Base-by-base conservation (phyloP, 2,888 invertebrate species). In the Acanthosoma haemorrhoidale region DNA sequence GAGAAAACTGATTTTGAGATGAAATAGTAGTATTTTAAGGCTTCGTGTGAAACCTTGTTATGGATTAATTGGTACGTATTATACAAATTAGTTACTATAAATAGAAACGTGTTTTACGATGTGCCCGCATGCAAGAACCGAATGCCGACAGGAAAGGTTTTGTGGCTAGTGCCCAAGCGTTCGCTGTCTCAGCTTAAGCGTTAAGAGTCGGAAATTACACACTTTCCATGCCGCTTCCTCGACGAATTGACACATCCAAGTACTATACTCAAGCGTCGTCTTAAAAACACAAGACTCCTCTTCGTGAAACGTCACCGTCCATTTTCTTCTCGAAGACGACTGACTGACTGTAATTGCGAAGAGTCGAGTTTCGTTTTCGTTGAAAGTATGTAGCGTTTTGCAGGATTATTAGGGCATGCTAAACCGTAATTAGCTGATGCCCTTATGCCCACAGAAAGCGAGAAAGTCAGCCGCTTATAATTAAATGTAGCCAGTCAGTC, bases 371-470 rank as follows among this genome's bases (percentile, higher is more conserved):
- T 51, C 51, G n/a, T 51, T 51, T 51, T 51, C 51, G 25, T 6
- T 8, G 51, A 51, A 51, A 29, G 51, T 25, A 51, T 4, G 51
- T 51, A 51, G 61, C 36, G 21, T 61, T 61, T 61, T 61, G 61
- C 9, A 13, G 36, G 61, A 16, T 61, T 61, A 61, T 61, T 61
- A 36, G 61, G 36, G 61, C 61, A 36, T 61, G 61, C 16, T 16
- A 34, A 36, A 16, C 8, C 8, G 16, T n/a, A 61, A 36, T 61
- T 36, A 36, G 15, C 61, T 36, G 4, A n/a, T 21, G 61, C 61
- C 61, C 36, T 36, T 36, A n/a, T 15, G 51, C 29, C 51, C 51
- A n/a, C 51, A 51, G 61, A 61, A 61, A 61, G 61, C 61, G 61
- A 61, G 61, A 61, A 61, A 36, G 36, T 36, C 18, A 18, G 34